Base-by-base conservation (phyloP, 64 coral and sea anemone species). In the Montipora sp. region DNA sequence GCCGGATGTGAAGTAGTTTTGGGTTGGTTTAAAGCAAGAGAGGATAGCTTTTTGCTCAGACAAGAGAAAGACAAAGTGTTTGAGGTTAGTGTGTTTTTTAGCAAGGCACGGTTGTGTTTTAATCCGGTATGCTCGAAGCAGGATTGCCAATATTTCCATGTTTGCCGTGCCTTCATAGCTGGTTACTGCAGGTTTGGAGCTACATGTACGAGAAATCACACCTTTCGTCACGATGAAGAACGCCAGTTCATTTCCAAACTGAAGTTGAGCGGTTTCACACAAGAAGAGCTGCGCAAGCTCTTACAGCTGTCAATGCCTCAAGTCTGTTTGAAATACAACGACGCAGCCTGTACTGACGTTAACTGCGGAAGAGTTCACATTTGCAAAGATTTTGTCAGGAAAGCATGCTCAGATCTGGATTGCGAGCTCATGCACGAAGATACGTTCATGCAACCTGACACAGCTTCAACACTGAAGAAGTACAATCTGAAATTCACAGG, bases 251-350 rank as follows among this genome's bases (percentile, higher is more conserved):
- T 84, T n/a, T 67, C 53, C 5, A 81, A 85, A 77, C 61, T 69
- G 36, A 83, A 73, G 5, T 49, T 84, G 20, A 47, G 71, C 44
- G 59, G 58, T 61, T 20, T 95, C 1, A 87, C 75, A 3, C 75
- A 87, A 21, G 65, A 81, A 80, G 69, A 95, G 8, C 75, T 95
- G 2, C 81, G 75, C 19, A 72, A 81, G 1, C 20, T 91, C 11
- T n/a, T 91, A 4, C 89, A 58, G 15, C 82, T 85, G 3, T 94
- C 92, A 13, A 90, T 80, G 59, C 92, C 89, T 2, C 93, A 91
- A 77, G 83, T 95, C 15, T 95, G 93, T 53, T 75, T 79, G 21
- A 80, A 95, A 21, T 91, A 95, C 18, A 95, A 95, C 81, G 57
- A 95, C 16, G 65, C 61, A 8, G 6, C 4, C 19, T 95, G 93